Evolutionary conservation across 1,140 invertebrate species (phyloP), one percentile per base, ranked within the genome.

Genomic region (Drosophila auraria): DNA sequence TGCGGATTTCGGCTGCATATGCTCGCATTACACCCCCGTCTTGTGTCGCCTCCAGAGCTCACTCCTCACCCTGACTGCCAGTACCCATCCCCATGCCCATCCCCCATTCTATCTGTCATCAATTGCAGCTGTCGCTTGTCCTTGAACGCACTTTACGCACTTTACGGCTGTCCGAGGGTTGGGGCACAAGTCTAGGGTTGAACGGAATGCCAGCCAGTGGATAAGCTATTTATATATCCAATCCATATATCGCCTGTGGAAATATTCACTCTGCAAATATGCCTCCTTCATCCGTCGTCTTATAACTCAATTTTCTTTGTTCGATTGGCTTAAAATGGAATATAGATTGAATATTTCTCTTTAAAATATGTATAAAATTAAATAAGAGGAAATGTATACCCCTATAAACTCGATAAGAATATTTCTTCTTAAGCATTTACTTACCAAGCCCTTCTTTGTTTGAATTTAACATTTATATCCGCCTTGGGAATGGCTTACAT

Each of bases 121-220:
- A 78, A 65, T 42, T 63, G 50, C 83, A 80, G 59, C 83, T 70
- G 74, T 76, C 66, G 69, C 36, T 80, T 83, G 81, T 83, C 84
- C 83, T 87, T 89, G 86, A 83, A 87, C 84, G 83, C 83, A 87
- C 77, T 87, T 87, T 80, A 83, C 80, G 71, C 84, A 83, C 77
- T 79, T 63, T 42, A 47, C 30, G 12, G 33, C 40, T 51, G 25
- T 25, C 47, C 47, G 1, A 5, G 23, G 38, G 30, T 3, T 47
- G 30, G 45, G 42, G 45, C 30, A 27, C 38, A 47, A 36, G 47
- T 68, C 68, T 68, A 42, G 68, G 68, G 63, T 69, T 69, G 68
- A 69, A 56, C 30, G 49, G 57, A 62, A 56, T 74, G 57, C 40
- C 30, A 61, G 38, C 44, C 54, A 45, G 38, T 27, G 38, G 68